These are phyloP conservation scores for Callimorpha dominula DNA, from an alignment of 2,888 invertebrate genomes.

Conservation along the genomic window DNA sequence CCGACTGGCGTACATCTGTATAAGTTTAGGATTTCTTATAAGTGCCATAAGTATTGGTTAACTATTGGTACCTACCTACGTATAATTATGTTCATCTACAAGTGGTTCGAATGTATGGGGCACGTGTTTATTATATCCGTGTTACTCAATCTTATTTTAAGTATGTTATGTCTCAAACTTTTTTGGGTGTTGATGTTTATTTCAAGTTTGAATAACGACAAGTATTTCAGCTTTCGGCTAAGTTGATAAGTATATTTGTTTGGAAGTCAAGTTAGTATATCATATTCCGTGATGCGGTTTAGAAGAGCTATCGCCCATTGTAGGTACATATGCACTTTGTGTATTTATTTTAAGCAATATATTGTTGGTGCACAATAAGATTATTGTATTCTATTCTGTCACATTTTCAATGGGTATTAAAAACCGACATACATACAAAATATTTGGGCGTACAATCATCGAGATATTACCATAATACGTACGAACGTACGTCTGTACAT, in stretches of 20 bases:
- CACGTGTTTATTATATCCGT: conserved; percentile 54
- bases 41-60: conserved; percentile 45
- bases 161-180: conserved; percentile 36
- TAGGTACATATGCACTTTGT: too few relatives aligned
- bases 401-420: neutral
- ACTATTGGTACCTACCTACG: conserved; percentile 40
- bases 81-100: conserved; percentile 33
- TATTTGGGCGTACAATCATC: too few relatives aligned
- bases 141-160: conserved; percentile 43
- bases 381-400: too few relatives aligned
- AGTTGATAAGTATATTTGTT: neutral
- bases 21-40: conserved; percentile 47
- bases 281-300: neutral
- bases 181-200: conserved; percentile 23
- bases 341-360: too few relatives aligned
- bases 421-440: too few relatives aligned
- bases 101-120: conserved; percentile 43
- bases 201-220: conserved; percentile 15
- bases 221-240: conserved; percentile 10
- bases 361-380: too few relatives aligned
- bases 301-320: neutral
- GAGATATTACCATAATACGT: too few relatives aligned
- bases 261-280: neutral
- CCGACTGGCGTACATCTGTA: conserved; percentile 56
- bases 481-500: too few relatives aligned